Evolutionary conservation across 2,888 invertebrate genomes (phyloP), one percentile per base, ranked within the genome.

Genomic region (Dermolepida albohirtum): DNA sequence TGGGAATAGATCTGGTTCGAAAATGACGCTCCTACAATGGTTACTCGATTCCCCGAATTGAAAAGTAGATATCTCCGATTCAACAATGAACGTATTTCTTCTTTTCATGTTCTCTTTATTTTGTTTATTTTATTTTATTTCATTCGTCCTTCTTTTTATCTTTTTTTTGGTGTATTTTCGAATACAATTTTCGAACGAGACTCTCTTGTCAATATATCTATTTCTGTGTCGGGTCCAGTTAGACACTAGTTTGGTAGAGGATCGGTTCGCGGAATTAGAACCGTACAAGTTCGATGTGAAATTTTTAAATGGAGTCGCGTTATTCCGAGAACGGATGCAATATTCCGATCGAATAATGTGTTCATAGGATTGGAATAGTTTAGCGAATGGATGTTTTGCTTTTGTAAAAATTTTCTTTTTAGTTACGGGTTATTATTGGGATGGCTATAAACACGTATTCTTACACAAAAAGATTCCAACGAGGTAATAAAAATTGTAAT

Each of bases 11-110:
- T 39, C 39, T 39, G 16, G 34, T 54, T 64, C 57, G 40, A 57
- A 57, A 57, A 66, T 66, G 66, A 66, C 57, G 39, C 50, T 29
- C 12, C 66, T 50, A 66, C 66, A 66, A 66, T 66, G 39, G 55
- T 14, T 29, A 59, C 14, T 49, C 34, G 49, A 22, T 66, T 66
- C 66, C 66, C 14, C 39, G 66, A 66, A 66, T 49, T 49, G 49
- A 64, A 64, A 64, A 59, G 59, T 47, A 10, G 34, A 34, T 34
- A 59, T 59, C 59, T 59, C 50, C 52, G 52, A 49, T 34, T 52
- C n/a, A 51, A 64, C 64, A 64, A 64, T 64, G 64, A 44, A 52
- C 52, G 41, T 49, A 16, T 64, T 64, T 64, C 27, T 57, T 47
- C 44, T 29, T 59, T 47, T 34, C 34, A 34, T 7, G 10, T 22